Conservation (phyloP, 2,888 invertebrate species). For the Morinoia aosen region DNA sequence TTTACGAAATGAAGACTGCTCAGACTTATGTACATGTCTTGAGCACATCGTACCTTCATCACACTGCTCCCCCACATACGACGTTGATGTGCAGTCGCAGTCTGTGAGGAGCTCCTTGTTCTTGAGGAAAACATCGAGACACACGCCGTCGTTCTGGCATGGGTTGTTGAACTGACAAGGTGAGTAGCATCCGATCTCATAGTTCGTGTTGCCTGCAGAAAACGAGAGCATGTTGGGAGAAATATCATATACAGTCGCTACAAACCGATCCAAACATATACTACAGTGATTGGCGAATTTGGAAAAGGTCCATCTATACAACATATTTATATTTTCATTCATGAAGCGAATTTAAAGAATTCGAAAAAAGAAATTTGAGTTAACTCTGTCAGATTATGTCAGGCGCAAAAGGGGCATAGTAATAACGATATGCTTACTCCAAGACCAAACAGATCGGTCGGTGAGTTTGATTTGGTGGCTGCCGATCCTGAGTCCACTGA, state of each 20-base stretch:
- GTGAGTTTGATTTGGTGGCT: conserved; percentile 73
- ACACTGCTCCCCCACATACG: conserved; percentile 32
- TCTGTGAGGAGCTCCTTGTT: not conserved
- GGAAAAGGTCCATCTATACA: not conserved
- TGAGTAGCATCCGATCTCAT: conserved; percentile 34
- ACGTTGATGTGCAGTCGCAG: conserved; percentile 35
- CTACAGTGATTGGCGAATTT: not conserved
- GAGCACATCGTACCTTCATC: not conserved
- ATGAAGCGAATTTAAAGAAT: not conserved
- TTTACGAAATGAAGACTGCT: not conserved
- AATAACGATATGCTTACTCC: conserved; percentile 33
- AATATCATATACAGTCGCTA: not conserved
- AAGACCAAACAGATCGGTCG: conserved; percentile 4
- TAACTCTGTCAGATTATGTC: not conserved
- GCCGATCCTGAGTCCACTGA: conserved; percentile 88
- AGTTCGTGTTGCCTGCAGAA: conserved; percentile 15
- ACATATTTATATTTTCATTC: not conserved
- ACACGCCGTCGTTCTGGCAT: conserved; percentile 23
- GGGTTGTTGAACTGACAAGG: conserved; percentile 15
- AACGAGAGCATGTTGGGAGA: not conserved
- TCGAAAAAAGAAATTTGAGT: not conserved
- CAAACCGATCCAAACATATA: not conserved
- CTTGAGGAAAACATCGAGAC: conserved; percentile 14
- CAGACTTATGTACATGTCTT: not conserved
- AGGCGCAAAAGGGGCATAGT: too few species aligned